phyloP scores from a whole-genome alignment of 2,113 vertebrate species.

The Nannobrachium achirus region DNA sequence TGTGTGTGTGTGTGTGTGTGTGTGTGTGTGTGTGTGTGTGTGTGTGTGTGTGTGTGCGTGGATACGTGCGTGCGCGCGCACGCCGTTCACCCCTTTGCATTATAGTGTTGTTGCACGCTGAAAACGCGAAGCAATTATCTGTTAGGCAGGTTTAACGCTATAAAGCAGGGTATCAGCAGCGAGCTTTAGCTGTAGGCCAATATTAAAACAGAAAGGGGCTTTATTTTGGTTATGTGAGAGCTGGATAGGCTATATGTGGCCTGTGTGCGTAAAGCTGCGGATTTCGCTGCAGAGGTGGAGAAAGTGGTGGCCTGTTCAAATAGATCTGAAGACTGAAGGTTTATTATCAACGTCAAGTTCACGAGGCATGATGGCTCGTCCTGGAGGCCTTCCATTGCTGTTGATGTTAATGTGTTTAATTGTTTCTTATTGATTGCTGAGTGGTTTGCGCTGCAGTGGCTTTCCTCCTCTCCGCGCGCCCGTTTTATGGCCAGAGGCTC shows the following conservation, averaged over 20 bases:
- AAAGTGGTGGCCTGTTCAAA: slow-evolving; percentile 70
- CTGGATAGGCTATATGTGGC: slow-evolving; percentile 61
- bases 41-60: slow-evolving; percentile 19
- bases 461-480: slow-evolving; percentile 45
- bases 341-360: slow-evolving; percentile 76
- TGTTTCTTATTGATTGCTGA: slow-evolving; percentile 79
- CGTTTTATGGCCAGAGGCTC: slow-evolving; percentile 74
- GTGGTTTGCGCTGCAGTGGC: slow-evolving; percentile 66
- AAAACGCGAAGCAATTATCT: slow-evolving; percentile 68
- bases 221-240: slow-evolving; percentile 51
- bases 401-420: slow-evolving; percentile 83
- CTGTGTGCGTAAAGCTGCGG: slow-evolving; percentile 65
- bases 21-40: slow-evolving; percentile 12
- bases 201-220: slow-evolving; percentile 71
- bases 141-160: slow-evolving; percentile 69
- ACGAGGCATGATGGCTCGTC: slow-evolving; percentile 69
- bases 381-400: slow-evolving; percentile 65
- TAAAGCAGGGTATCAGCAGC: slow-evolving; percentile 68
- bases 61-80: slow-evolving; percentile 4
- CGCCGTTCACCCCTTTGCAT: slow-evolving; percentile 35
- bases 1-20: slow-evolving; percentile 43
- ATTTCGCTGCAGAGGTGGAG: slow-evolving; percentile 69
- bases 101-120: slow-evolving; percentile 47
- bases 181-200: slow-evolving; percentile 73
- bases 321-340: slow-evolving; percentile 63